Conservation (phyloP, 2,888 invertebrate species). For the Anorthoa munda region DNA sequence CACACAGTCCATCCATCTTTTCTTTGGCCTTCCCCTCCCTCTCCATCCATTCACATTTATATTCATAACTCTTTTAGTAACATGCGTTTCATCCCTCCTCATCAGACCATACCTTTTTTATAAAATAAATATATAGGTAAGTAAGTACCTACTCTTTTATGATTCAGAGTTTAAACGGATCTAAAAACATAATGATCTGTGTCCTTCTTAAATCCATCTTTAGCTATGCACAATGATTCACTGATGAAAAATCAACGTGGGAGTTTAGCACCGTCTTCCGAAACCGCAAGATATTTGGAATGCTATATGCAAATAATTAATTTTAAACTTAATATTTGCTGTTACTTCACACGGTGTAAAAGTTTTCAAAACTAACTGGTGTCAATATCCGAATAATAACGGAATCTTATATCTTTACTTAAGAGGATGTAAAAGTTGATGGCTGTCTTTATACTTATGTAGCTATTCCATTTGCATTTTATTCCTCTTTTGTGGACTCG, state of each 20-base stretch:
- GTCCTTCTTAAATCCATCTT: constrained; percentile 38
- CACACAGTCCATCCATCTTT: no score
- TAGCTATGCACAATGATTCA: constrained; percentile 58
- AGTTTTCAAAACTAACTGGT: constrained; percentile 17
- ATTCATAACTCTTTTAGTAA: no score
- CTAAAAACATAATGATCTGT: constrained; percentile 40
- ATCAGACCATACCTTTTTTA: no score
- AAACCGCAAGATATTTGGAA: constrained; percentile 58
- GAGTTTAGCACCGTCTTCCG: constrained; percentile 47
- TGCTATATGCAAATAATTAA: constrained; percentile 38
- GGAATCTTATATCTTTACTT: constrained; percentile 10
- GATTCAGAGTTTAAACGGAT: constrained; percentile 38
- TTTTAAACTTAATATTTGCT: constrained; percentile 35
- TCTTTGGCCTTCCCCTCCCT: no score
- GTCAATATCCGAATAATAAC: constrained; percentile 43
- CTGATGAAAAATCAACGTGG: constrained; percentile 50
- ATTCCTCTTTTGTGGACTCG: constrained; percentile 20
- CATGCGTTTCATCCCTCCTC: no score
- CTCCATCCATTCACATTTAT: no score
- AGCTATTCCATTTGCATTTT: constrained; percentile 31
- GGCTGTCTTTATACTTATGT: constrained; percentile 9
- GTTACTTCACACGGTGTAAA: constrained; percentile 29
- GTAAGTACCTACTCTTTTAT: not conserved
- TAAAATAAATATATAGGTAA: not conserved
- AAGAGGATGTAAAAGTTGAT: constrained; percentile 25